Conservation (phyloP, 2,797 vertebrate genomes). For the Tangara arthus region DNA sequence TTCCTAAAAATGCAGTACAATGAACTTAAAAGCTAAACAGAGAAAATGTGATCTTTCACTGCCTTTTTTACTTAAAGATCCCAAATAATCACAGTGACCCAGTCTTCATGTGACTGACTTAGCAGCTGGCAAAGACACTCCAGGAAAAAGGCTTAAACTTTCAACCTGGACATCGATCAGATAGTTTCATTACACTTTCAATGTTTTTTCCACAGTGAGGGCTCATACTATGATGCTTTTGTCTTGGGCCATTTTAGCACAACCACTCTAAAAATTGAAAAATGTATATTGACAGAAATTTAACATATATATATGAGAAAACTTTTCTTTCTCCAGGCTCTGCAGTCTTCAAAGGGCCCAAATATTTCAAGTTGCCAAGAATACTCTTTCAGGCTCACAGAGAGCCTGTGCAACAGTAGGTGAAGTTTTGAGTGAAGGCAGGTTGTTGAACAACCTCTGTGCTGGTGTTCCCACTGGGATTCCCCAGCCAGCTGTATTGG, state of each 20-base stretch:
- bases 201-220: background rate
- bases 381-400: background rate
- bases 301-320: background rate
- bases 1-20: background rate
- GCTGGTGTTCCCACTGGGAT: background rate
- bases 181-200: background rate
- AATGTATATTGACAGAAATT: rapidly evolving
- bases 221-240: rapidly evolving
- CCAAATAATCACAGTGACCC: background rate
- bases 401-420: background rate
- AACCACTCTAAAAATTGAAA: background rate
- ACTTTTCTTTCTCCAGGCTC: background rate
- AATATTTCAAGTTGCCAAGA: background rate
- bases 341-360: background rate
- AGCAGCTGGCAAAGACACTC: background rate
- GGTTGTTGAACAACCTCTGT: background rate
- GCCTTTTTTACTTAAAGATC: background rate
- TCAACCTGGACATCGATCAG: background rate
- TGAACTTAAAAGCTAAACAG: background rate
- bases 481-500: background rate
- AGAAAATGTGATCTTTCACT: background rate
- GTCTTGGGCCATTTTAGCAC: background rate
- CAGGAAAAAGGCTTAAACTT: background rate
- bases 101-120: background rate
- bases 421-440: background rate